Base-by-base conservation (phyloP, 2,888 invertebrate species). In the Plusia festucae region DNA sequence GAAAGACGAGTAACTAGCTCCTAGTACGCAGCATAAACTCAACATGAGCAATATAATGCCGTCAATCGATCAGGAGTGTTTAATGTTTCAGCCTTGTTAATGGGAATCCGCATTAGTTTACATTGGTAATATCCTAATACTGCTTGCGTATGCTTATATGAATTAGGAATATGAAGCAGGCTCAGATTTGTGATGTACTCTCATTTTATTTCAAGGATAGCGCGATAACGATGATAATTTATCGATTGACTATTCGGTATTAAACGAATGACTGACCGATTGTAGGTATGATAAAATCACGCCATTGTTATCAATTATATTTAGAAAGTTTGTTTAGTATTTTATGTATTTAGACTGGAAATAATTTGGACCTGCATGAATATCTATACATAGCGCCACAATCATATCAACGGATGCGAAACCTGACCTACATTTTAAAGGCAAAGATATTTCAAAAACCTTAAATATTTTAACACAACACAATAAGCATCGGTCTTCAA, bases 61-160 rank as follows among this genome's bases (percentile, higher is more conserved):
- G 7, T 13, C 34, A 57, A 77, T 73, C 78, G 58, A 77, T 77
- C 57, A 49, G 52, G 60, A 73, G 52, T 73, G 44, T 63, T 51
- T 58, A 58, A 72, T 77, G 40, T 49, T 72, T 60, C 16, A 62
- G 56, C 30, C 46, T 15, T 51, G 53, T 16, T 73, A 66, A 66
- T 66, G 73, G 60, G 56, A 66, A 66, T 62, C 53, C 8, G 46
- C 57, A 40, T 54, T 40, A 54, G 73, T 73, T 77, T 73, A 73
- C 73, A 60, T 61, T 71, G 61, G 27, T 46, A 49, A 27, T 52
- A 15, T 44, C 30, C 59, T 60, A 73, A 72, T 59, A 72, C 7
- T 22, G 51, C 2, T 51, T 0, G 13, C n/a, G n/a, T n/a, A n/a
- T n/a, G n/a, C n/a, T n/a, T n/a, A n/a, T 11, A 5, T 8, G n/a